phyloP scores from a whole-genome alignment of 92 coral and sea anemone genomes.

The Micromussa lordhowensis region DNA sequence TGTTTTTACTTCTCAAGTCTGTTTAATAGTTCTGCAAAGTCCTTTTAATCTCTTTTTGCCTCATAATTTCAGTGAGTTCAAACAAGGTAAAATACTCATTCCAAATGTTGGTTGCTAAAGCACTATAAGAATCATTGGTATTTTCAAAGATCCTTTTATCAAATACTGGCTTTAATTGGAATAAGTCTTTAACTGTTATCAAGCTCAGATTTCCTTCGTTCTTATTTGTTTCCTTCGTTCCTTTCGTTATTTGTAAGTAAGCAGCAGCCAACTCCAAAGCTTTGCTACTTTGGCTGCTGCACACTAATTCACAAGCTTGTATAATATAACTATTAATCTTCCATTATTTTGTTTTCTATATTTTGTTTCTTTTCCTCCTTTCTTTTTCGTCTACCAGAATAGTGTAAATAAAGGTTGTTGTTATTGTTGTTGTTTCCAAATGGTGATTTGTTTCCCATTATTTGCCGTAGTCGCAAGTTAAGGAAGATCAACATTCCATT shows the following conservation, averaged over 20 bases:
- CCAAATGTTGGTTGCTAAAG: slow-evolving; percentile 72
- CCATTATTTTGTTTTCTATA: no score
- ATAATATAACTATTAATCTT: no score
- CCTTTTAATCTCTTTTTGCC: slow-evolving; percentile 74
- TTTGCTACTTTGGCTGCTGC: no score
- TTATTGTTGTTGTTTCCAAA: no score
- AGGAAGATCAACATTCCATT: slow-evolving; percentile 76
- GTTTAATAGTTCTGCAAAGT: slow-evolving; percentile 77
- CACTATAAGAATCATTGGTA: slow-evolving; percentile 51
- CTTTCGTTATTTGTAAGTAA: no score
- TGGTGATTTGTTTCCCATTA: slow-evolving; percentile 62
- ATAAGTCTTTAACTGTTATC: slow-evolving; percentile 72
- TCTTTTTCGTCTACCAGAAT: no score
- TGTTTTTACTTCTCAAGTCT: slow-evolving; percentile 75
- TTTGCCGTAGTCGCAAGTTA: slow-evolving; percentile 68
- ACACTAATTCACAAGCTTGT: no score
- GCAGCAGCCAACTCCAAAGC: no score
- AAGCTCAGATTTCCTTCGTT: slow-evolving; percentile 52
- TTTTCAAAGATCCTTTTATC: slow-evolving; percentile 68
- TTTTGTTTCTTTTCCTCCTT: no score
- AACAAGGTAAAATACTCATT: slow-evolving; percentile 55
- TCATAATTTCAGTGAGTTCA: slow-evolving; percentile 69
- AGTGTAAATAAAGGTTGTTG: no score
- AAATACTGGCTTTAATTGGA: slow-evolving; percentile 75
- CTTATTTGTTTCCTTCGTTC: no score